Evolutionary conservation across 2,888 invertebrate species (phyloP), one percentile per base, ranked within the genome.

Genomic region (Machimus rusticus): DNA sequence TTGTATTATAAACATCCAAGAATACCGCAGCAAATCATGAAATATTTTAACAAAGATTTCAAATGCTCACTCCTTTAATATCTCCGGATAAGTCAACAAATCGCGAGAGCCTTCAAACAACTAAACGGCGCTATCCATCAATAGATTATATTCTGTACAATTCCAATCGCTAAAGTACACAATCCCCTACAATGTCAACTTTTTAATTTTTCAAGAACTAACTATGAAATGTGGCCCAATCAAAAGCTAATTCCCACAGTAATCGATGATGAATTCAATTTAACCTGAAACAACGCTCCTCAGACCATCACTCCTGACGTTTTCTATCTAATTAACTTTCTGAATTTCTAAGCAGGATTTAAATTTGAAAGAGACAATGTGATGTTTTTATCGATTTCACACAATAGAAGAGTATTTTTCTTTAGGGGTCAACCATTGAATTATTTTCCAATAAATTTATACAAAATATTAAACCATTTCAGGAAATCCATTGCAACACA

Each of bases 201-300:
- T 78, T 87, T 88, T 86, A 88, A 88, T 88, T 87, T 88, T 88
- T 87, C 34, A 88, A 37, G 78, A 14, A 39, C 76, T 78, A 74
- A 76, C 77, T 77, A 86, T 43, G 5, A 51, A 23, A 88, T 87
- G 88, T 88, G 87, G 88, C 86, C 88, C 88, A 88, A 88, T 88
- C 86, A 55, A 37, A 76, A 66, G 31, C 46, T 34, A 31, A 79
- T 87, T 88, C 87, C 81, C 87, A 88, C 87, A 84, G 51, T 79
- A 12, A 19, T 74, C 74, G 28, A 57, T 57, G 66, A 66, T 23
- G 66, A 28, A 8, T 8, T 8, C 55, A 8, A 55, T 55, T 19
- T 55, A 66, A 23, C 12, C 12, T 66, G 28, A 66, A 66, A 23
- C 9, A 23, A 28, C 28, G 28, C 66, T 23, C 3, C 66, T 28